These are phyloP conservation scores for Bombus balteatus DNA, from an alignment of 1,140 invertebrate genomes.

Conservation along the genomic window DNA sequence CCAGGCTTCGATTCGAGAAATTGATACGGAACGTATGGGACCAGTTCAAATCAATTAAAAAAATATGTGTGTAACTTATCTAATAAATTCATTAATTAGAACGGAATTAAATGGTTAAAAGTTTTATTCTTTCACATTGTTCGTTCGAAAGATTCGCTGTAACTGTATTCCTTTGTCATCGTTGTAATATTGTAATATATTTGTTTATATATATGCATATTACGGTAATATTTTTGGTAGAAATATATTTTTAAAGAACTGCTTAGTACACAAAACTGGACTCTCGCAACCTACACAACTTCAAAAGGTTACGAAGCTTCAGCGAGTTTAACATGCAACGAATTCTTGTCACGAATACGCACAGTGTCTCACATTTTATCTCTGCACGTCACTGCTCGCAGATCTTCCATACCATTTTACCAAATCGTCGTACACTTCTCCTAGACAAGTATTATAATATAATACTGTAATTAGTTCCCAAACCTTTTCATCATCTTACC, in stretches of 20 bases:
- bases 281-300: background rate
- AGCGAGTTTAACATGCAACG: constrained; percentile 17
- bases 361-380: constrained; percentile 45
- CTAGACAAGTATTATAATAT: background rate
- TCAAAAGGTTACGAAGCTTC: background rate
- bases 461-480: no score
- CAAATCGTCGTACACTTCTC: background rate
- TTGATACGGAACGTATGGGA: background rate
- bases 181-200: no score
- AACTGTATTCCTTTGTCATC: no score
- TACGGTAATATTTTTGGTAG: no score
- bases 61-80: background rate
- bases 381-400: constrained; percentile 9
- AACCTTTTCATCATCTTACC: accelerated
- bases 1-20: background rate
- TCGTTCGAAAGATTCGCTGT: no score
- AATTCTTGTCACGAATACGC: constrained; percentile 34
- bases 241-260: background rate
- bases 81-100: background rate
- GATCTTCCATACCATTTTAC: background rate
- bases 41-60: background rate
- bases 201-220: background rate
- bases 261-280: background rate
- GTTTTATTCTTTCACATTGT: no score
- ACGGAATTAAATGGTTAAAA: background rate